Base-by-base conservation (phyloP, 2,797 vertebrate species). In the Garrulus glandarius region DNA sequence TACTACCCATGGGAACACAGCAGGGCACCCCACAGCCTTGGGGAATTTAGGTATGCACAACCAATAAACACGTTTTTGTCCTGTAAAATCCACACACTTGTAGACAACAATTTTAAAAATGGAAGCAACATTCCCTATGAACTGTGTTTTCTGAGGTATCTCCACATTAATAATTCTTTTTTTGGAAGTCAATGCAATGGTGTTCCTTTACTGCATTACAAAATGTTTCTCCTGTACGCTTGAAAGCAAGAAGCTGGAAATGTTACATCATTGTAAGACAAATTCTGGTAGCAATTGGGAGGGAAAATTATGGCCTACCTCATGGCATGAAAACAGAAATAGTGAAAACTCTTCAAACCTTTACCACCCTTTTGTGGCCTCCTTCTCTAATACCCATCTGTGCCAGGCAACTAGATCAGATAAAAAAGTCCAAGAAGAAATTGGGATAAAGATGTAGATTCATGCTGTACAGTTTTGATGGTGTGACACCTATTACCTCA, bases 221-320 rank as follows among this genome's bases (percentile, higher is more conserved):
- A 46, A 57, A 43, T 5, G 13, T 27, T 81, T 84, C 22, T 74
- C 47, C 24, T 0, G 0, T 53, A 23, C 30, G n/a, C 36, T 17
- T 36, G 27, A 71, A 75, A 76, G 71, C 14, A 57, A 78, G 63
- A 76, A 75, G 24, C 36, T 70, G 61, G 27, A 52, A 81, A 79
- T 9, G 21, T n/a, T 37, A 34, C 24, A 32, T 47, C 52, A 56
- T 13, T 24, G 4, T 17, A 70, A 49, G 21, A 39, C 43, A 78
- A 71, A 77, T 57, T 52, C 56, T 70, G n/a, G n/a, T 44, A 78
- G 39, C 61, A 49, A 17, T 41, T 65, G 20, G 11, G 43, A 92
- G 30, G 55, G 50, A 59, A 82, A 94, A 52, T 11, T 6, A 77
- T 53, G 39, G 32, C 16, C 34, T 70, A 49, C 18, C 29, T 4